Conservation (phyloP, 2,113 vertebrate species). For the Hylia prasina region DNA sequence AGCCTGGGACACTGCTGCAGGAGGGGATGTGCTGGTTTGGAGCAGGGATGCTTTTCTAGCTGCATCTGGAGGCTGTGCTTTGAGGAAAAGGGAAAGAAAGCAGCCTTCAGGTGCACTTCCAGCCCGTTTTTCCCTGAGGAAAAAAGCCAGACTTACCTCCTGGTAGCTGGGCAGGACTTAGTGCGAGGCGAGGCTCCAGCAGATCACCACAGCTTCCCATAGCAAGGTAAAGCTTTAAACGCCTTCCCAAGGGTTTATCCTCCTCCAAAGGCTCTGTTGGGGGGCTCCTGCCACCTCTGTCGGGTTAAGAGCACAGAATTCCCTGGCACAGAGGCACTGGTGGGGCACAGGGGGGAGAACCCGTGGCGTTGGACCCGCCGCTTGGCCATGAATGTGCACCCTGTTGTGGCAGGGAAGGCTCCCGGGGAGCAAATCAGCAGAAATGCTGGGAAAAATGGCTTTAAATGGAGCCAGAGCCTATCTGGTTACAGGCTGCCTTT, state of each 20-base stretch:
- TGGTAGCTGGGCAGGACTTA: background rate
- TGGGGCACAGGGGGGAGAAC: background rate
- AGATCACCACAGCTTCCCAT: background rate
- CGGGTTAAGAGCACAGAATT: background rate
- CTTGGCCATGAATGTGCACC: background rate
- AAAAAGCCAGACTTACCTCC: background rate
- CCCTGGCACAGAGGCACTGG: background rate
- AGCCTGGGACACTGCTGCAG: rapidly evolving
- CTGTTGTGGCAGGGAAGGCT: background rate
- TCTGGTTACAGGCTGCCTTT: constrained; percentile 50
- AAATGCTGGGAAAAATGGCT: constrained; percentile 32
- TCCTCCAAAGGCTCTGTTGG: background rate
- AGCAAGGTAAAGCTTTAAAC: background rate
- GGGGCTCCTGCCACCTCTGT: background rate
- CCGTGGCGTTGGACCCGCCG: background rate
- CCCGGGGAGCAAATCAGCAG: background rate
- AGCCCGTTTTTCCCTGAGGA: background rate
- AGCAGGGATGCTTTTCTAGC: background rate
- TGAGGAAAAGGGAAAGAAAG: background rate
- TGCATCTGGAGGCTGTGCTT: background rate
- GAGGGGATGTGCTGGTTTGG: background rate
- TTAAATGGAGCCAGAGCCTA: constrained; percentile 8
- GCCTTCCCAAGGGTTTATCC: background rate
- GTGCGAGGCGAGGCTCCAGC: background rate
- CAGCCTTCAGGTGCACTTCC: background rate